A percentile compares a stretch with the other conserved stretches of the same genome.
Evolutionary conservation across 2,797 vertebrate species (phyloP).

Genomic region (Loriculus beryllinus): DNA sequence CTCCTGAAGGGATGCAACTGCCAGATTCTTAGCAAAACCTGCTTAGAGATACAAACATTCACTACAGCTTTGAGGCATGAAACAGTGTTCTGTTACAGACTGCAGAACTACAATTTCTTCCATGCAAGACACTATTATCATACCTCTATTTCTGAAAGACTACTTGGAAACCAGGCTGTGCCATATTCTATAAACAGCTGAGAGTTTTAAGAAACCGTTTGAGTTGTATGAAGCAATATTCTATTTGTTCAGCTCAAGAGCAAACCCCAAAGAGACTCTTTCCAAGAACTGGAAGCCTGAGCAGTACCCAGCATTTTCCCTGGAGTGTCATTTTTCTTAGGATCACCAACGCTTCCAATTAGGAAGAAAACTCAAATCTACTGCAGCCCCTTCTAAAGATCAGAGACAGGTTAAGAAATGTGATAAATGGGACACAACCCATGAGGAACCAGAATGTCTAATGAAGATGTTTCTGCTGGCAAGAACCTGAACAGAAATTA

Average conservation of each 20-base stretch:
- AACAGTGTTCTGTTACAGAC: neutral
- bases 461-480: neutral
- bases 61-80: neutral
- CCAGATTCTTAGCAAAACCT: neutral
- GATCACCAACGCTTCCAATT: neutral
- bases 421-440: neutral
- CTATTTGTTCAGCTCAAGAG: neutral
- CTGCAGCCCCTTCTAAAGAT: neutral
- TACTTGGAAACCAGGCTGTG: neutral
- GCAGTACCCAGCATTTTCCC: neutral
- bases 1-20: neutral
- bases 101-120: neutral
- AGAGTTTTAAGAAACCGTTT: neutral
- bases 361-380: neutral
- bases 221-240: neutral
- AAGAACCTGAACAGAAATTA: neutral
- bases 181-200: neutral
- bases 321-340: neutral
- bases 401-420: neutral
- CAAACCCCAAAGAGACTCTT: neutral
- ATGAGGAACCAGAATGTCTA: neutral
- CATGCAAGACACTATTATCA: fast-evolving
- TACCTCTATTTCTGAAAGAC: neutral
- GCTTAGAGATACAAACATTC: neutral
- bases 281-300: neutral